phyloP scores from a whole-genome alignment of 1,140 invertebrate genomes.

The Bombus balteatus region DNA sequence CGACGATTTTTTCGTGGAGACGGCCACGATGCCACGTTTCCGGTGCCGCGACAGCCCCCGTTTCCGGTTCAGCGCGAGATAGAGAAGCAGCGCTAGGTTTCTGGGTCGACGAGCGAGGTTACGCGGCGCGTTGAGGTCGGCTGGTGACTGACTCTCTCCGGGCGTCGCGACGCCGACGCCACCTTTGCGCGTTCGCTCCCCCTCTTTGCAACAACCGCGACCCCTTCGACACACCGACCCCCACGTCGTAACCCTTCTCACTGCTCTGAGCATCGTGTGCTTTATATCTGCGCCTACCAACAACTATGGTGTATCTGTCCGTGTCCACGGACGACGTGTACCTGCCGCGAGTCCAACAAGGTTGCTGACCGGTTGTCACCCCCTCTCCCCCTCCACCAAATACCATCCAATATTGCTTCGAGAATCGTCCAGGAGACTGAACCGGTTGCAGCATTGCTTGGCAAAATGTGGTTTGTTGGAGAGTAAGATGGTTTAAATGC shows the following conservation, averaged over 20 bases:
- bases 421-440: background rate
- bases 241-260: conserved; percentile 26
- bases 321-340: conserved; percentile 21
- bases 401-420: conserved; percentile 39
- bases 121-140: conserved; percentile 77
- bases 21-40: background rate
- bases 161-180: conserved; percentile 82
- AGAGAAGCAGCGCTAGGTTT: conserved; percentile 11
- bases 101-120: conserved; percentile 52
- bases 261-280: conserved; percentile 12
- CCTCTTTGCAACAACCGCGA: conserved; percentile 45
- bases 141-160: conserved; percentile 79
- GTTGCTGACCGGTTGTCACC: conserved; percentile 61
- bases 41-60: conserved; percentile 6
- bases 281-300: conserved; percentile 45
- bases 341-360: conserved; percentile 53
- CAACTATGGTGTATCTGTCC: background rate
- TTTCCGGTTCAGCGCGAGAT: background rate
- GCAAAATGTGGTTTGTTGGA: too few relatives aligned
- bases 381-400: background rate
- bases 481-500: background rate
- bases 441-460: background rate
- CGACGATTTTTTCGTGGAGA: background rate
- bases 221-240: conserved; percentile 42
- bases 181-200: conserved; percentile 73